These are phyloP conservation scores for Rhinopomastus cyanomelas DNA, from an alignment of 2,113 vertebrate species.

Conservation along the genomic window DNA sequence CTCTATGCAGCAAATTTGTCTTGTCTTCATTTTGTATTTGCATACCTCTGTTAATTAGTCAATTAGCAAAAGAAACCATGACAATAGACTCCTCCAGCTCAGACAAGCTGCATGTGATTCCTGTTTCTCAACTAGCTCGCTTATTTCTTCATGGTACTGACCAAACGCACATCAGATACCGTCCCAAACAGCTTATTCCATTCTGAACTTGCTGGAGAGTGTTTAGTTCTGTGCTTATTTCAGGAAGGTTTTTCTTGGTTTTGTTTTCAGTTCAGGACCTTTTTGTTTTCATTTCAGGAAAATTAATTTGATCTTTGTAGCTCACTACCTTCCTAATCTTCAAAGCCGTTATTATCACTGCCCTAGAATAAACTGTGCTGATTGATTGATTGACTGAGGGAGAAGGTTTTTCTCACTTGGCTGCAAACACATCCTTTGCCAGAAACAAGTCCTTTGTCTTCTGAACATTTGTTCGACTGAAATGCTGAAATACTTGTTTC, in stretches of 20 bases:
- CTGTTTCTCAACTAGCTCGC: background rate
- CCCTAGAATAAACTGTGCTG: background rate
- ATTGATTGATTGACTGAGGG: constrained; percentile 30
- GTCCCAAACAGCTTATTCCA: background rate
- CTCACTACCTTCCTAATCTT: background rate
- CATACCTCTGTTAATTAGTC: background rate
- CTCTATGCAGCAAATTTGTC: background rate
- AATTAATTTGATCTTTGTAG: background rate
- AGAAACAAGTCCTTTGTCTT: constrained; percentile 32
- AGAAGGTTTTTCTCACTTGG: background rate
- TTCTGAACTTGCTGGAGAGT: background rate
- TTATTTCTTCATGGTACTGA: background rate
- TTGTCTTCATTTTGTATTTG: background rate
- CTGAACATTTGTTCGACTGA: background rate
- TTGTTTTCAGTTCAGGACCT: too few relatives aligned
- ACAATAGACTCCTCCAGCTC: background rate
- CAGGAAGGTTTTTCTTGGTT: background rate
- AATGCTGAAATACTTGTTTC: constrained; percentile 63
- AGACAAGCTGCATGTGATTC: background rate
- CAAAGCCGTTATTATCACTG: constrained; percentile 12
- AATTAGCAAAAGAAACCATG: background rate
- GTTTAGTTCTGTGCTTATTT: background rate
- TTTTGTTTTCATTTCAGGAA: background rate
- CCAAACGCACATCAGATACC: background rate
- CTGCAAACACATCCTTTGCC: constrained; percentile 2